Base-by-base conservation (phyloP, 1,140 invertebrate species). In the Ladona fulva region DNA sequence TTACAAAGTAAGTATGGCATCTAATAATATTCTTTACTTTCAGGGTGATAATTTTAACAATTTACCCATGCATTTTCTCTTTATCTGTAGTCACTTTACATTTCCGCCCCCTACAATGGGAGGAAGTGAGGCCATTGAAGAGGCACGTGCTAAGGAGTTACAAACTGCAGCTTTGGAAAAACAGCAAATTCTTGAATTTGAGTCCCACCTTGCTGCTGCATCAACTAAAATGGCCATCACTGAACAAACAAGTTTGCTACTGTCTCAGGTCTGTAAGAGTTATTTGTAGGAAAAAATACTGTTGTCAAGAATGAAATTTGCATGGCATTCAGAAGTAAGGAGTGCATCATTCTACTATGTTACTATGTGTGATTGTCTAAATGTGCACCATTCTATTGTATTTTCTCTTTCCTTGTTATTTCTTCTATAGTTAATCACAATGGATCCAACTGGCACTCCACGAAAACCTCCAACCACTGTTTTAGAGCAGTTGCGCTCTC, bases 141-240 rank as follows among this genome's bases (percentile, higher is more conserved):
- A 92, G 78, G 86, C 91, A 29, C 86, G 85, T 79, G 83, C 84
- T 1, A 88, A 90, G 80, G 92, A 93, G 83, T 83, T 91, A 25
- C 91, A 94, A 85, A 87, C 93, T 22, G 85, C 89, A 24, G 88
- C 89, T 10, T 81, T 93, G 12, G 95, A 97, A 85, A 92, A 92
- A 80, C 91, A 94, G 80, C 89, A 91, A 80, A 96, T 99, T 80
- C 83, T 99, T 0, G 93, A 97, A 85, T 97, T 98, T 86, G 97
- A 99, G 87, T 90, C 91, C 0, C 94, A 98, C 86, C 86, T 99
- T 37, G 97, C 97, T 0, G 94, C 94, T 7, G 92, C 91, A 59
- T 95, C 95, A 80, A 95, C 94, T 19, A 93, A 89, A 77, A 89
- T 92, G 22, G 91, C 94, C 24, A 96, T 99, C 79, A 98, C 94